These are phyloP conservation scores for Empidonax alnorum DNA, from an alignment of 2,113 vertebrate genomes.

Conservation along the genomic window DNA sequence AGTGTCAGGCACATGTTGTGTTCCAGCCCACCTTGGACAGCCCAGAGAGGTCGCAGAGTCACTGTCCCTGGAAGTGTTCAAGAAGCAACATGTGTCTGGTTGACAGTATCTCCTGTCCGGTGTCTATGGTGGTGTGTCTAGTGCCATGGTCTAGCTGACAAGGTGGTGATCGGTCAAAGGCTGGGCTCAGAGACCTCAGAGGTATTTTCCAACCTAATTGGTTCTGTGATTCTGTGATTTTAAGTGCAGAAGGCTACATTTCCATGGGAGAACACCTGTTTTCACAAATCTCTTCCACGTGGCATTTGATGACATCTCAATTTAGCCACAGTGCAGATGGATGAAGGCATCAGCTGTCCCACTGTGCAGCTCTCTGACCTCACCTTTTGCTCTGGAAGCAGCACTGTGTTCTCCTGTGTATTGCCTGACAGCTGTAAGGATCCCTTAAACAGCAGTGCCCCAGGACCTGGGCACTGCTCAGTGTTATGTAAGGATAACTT, in stretches of 20 bases:
- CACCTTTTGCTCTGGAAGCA: background rate
- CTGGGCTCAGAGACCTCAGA: background rate
- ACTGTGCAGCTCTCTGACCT: background rate
- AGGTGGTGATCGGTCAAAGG: background rate
- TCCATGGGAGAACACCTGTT: background rate
- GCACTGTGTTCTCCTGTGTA: background rate
- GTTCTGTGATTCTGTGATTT: background rate
- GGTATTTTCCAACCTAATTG: background rate
- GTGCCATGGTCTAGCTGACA: background rate
- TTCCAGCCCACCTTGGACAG: accelerated
- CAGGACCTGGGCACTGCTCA: accelerated
- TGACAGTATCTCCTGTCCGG: too few species aligned
- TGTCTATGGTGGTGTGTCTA: too few species aligned
- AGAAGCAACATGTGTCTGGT: background rate
- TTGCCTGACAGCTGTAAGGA: background rate
- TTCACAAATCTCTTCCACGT: accelerated
- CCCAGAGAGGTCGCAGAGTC: background rate
- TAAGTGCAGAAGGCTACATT: accelerated
- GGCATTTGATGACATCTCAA: background rate
- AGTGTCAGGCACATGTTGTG: accelerated
- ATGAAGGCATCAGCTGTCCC: background rate
- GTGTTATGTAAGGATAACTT: background rate
- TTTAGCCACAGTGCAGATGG: accelerated
- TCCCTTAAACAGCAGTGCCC: accelerated
- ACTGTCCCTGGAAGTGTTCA: background rate